Evolutionary conservation across 2,888 invertebrate species (phyloP).

Genomic region (Drosophila testacea): DNA sequence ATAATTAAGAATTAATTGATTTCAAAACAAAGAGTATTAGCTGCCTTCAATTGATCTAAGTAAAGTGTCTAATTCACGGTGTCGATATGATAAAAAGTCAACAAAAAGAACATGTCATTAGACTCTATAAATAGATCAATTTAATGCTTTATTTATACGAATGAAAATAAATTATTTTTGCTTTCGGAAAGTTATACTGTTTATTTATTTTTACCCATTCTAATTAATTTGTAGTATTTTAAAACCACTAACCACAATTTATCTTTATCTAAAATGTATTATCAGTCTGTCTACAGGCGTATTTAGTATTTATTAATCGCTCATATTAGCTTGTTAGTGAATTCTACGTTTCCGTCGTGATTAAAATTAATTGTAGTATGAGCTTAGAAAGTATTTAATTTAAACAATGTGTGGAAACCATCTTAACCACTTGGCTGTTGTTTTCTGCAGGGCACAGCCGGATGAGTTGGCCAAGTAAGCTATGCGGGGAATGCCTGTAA

Average conservation of each 20-base stretch:
- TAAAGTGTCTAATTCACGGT: no score
- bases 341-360: not conserved
- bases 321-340: not conserved
- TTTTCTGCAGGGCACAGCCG: not conserved
- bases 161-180: no score
- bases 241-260: no score
- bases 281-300: not conserved
- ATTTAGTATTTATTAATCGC: not conserved
- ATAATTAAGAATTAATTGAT: no score
- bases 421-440: constrained; percentile 1
- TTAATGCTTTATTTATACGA: no score
- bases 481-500: constrained; percentile 70
- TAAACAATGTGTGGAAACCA: not conserved
- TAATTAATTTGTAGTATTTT: not conserved
- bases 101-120: no score
- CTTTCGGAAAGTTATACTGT: no score
- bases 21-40: no score
- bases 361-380: constrained; percentile 1
- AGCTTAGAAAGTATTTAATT: not conserved
- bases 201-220: not conserved
- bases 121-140: no score
- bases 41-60: no score
- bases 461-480: constrained; percentile 14
- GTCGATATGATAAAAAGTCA: no score
- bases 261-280: no score